Conservation (phyloP, 2,888 invertebrate species). For the Merodon equestris region DNA sequence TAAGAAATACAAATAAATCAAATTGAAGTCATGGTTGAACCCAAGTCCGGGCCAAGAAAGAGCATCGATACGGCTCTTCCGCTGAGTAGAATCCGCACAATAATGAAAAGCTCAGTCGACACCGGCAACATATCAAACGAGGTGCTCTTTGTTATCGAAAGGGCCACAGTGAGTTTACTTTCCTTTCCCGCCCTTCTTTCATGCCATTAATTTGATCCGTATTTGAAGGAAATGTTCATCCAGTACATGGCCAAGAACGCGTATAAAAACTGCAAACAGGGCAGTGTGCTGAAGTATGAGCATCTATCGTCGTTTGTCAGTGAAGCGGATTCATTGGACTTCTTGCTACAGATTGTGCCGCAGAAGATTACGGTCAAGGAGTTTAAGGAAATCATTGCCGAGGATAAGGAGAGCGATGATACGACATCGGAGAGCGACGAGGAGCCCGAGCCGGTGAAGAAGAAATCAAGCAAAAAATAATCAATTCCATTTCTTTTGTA, state of each 20-base stretch:
- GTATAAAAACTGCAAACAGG: constrained; percentile 69
- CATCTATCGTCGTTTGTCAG: constrained; percentile 74
- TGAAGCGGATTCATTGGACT: constrained; percentile 74
- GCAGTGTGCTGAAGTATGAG: constrained; percentile 74
- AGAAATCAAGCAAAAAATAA: constrained; percentile 48
- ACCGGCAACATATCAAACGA: constrained; percentile 76
- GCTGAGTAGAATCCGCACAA: constrained; percentile 75
- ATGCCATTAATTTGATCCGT: too few species aligned
- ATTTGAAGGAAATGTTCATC: constrained; percentile 74
- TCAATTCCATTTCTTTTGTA: neutral
- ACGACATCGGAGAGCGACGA: constrained; percentile 53
- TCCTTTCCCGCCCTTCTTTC: neutral
- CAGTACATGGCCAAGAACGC: constrained; percentile 75
- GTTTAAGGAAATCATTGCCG: constrained; percentile 74
- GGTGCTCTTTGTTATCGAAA: constrained; percentile 75
- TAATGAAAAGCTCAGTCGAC: constrained; percentile 77
- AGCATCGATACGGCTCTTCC: constrained; percentile 73
- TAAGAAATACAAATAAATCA: neutral
- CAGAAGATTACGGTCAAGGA: constrained; percentile 76
- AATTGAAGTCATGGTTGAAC: constrained; percentile 45
- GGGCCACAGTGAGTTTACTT: constrained; percentile 71
- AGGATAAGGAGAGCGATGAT: constrained; percentile 55
- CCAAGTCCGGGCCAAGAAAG: constrained; percentile 42
- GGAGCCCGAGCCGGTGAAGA: constrained; percentile 44
- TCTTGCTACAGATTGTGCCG: constrained; percentile 76